Percentiles rank a stretch among this genome's conserved stretches.
Conservation (phyloP, 2,113 vertebrate species). For the Gadus macrocephalus region DNA sequence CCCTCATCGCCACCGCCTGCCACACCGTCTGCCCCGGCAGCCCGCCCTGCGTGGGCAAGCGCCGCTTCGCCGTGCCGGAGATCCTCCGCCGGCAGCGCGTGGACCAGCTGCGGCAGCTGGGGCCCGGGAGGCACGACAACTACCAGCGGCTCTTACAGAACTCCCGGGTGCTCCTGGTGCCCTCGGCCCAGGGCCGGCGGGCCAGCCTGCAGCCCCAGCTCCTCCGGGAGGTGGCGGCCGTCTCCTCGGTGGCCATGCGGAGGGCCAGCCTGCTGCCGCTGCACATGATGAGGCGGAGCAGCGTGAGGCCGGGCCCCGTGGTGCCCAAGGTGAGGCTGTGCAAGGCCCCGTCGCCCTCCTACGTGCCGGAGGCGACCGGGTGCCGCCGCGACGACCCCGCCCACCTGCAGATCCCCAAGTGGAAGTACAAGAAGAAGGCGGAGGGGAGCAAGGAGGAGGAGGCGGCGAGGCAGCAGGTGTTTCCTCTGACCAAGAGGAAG, state of each 20-base stretch:
- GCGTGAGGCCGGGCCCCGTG: constrained; percentile 81
- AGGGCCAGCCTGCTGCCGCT: constrained; percentile 81
- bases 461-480: constrained; percentile 69
- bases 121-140: constrained; percentile 62
- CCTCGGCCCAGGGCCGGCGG: constrained; percentile 66
- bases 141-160: constrained; percentile 77
- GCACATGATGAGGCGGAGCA: constrained; percentile 78
- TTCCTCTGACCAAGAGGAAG: constrained; percentile 58
- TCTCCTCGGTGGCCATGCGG: constrained; percentile 64
- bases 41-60: constrained; percentile 83
- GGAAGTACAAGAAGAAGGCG: constrained; percentile 88
- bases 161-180: constrained; percentile 61
- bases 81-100: constrained; percentile 74
- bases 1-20: constrained; percentile 79
- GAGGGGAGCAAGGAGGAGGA: constrained; percentile 80
- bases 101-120: constrained; percentile 56
- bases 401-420: constrained; percentile 87
- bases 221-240: constrained; percentile 33
- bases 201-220: constrained; percentile 73
- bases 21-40: constrained; percentile 82
- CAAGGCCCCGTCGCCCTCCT: constrained; percentile 80
- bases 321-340: constrained; percentile 84
- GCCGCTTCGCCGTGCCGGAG: constrained; percentile 83
- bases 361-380: constrained; percentile 65
- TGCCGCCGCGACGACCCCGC: constrained; percentile 57